Evolutionary conservation across 1,140 invertebrate species (phyloP).

Genomic region (Drosophila subpulchrella): DNA sequence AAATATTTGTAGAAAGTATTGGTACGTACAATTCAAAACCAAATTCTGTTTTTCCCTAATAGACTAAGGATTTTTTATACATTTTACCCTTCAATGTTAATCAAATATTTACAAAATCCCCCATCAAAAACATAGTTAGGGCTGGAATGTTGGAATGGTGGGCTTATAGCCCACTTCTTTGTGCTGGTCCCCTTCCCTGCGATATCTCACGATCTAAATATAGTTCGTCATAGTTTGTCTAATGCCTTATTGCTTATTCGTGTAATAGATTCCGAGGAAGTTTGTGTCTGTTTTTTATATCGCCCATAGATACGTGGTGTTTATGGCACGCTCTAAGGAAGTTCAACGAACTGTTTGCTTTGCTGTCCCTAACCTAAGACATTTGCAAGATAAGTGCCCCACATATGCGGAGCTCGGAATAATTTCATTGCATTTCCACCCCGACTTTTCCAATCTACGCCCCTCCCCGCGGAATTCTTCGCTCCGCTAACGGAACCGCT

Average conservation of each 20-base stretch:
- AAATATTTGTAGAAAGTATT: not conserved
- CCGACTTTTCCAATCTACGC: conserved; percentile 25
- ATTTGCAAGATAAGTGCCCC: conserved; percentile 66
- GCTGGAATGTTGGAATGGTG: conserved; percentile 2
- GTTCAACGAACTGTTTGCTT: conserved; percentile 77
- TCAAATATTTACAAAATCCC: conserved; percentile 20
- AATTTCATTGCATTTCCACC: conserved; percentile 41
- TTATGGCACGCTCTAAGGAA: conserved; percentile 69
- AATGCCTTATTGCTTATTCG: conserved; percentile 43
- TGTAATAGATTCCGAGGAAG: conserved; percentile 48
- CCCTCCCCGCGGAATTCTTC: conserved; percentile 8
- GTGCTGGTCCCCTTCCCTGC: conserved; percentile 1
- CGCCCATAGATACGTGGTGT: conserved; percentile 19
- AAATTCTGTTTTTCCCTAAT: not conserved
- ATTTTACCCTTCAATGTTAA: not conserved
- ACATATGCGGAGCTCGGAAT: conserved; percentile 52
- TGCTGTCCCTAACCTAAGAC: conserved; percentile 64
- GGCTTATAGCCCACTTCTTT: conserved; percentile 14
- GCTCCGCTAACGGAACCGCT: conserved; percentile 61
- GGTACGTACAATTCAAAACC: not conserved
- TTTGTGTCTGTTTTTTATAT: conserved; percentile 42
- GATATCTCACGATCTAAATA: conserved; percentile 29
- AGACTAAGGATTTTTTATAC: not conserved
- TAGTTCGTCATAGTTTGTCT: conserved; percentile 38
- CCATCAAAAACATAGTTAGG: not conserved